Conservation (phyloP, 2,888 invertebrate species). For the Himalopsyche anomala region DNA sequence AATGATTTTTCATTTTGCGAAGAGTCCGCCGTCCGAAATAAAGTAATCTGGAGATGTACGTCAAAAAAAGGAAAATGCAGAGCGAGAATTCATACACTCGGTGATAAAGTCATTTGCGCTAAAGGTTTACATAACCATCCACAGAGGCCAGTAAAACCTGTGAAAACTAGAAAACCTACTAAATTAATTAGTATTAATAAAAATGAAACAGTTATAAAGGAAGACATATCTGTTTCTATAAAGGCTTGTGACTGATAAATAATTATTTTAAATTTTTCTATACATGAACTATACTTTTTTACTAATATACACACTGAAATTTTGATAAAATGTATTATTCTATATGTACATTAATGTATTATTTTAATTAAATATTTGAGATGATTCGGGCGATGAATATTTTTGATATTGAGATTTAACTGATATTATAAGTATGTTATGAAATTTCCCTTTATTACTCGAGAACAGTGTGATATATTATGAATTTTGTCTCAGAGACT, state of each 20-base stretch:
- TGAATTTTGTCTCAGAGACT: background rate
- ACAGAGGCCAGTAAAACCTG: conserved; percentile 68
- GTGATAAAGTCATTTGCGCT: conserved; percentile 74
- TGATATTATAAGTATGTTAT: conserved; percentile 14
- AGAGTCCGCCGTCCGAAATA: conserved; percentile 75
- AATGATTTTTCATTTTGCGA: conserved; percentile 77
- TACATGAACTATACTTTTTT: background rate
- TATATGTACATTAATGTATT: background rate
- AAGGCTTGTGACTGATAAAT: conserved; percentile 32
- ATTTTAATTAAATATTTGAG: background rate
- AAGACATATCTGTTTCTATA: background rate
- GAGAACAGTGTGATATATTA: background rate
- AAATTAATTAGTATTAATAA: background rate
- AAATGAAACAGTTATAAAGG: background rate
- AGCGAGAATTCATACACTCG: conserved; percentile 76
- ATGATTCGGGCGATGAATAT: background rate
- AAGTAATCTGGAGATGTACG: conserved; percentile 77
- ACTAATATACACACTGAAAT: background rate
- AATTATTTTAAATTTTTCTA: background rate
- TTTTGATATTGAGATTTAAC: conserved; percentile 31
- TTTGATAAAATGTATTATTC: background rate
- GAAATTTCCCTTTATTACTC: background rate
- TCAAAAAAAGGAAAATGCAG: conserved; percentile 77
- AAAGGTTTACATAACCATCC: conserved; percentile 77
- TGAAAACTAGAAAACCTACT: conserved; percentile 36